A percentile compares a stretch with the other conserved stretches of the same genome.
Evolutionary conservation across 2,797 vertebrate species (phyloP).

Genomic region (Myripristis murdjan): DNA sequence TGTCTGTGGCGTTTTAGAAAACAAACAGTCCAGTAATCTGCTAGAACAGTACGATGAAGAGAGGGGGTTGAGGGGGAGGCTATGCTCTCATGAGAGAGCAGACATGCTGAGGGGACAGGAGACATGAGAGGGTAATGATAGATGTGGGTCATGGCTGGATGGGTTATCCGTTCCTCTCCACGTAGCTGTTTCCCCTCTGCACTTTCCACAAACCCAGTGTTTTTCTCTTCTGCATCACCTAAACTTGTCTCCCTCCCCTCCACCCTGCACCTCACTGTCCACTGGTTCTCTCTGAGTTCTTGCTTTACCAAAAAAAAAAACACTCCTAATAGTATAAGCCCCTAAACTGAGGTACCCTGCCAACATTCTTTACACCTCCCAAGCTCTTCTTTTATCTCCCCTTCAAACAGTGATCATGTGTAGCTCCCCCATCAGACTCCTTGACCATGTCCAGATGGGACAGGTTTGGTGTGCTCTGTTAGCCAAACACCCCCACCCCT

Average conservation of each 20-base stretch:
- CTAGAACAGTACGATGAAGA: too few relatives aligned
- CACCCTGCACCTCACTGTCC: not conserved
- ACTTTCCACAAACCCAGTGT: not conserved
- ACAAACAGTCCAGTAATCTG: too few relatives aligned
- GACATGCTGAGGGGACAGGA: too few relatives aligned
- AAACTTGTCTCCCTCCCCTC: not conserved
- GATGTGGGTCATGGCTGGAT: too few relatives aligned
- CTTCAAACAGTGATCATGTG: not conserved
- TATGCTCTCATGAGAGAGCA: too few relatives aligned
- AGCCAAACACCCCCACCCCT: slow-evolving; percentile 7
- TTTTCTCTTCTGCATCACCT: not conserved
- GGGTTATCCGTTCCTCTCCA: too few relatives aligned
- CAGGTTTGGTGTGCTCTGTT: slow-evolving; percentile 19
- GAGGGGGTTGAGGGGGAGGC: too few relatives aligned
- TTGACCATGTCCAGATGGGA: slow-evolving; percentile 12
- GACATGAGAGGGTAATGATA: too few relatives aligned
- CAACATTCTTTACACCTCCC: not conserved
- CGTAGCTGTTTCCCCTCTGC: not conserved
- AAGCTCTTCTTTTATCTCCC: not conserved
- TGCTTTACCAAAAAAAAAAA: too few relatives aligned
- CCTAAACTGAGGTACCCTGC: slow-evolving; percentile 2
- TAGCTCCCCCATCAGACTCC: slow-evolving; percentile 4
- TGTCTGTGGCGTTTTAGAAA: too few relatives aligned
- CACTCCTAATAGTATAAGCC: not conserved
- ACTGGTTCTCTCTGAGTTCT: too few relatives aligned